Evolutionary conservation across 35 echinoderm and acorn worm genomes (phyloP).

Genomic region (Patiria miniata): DNA sequence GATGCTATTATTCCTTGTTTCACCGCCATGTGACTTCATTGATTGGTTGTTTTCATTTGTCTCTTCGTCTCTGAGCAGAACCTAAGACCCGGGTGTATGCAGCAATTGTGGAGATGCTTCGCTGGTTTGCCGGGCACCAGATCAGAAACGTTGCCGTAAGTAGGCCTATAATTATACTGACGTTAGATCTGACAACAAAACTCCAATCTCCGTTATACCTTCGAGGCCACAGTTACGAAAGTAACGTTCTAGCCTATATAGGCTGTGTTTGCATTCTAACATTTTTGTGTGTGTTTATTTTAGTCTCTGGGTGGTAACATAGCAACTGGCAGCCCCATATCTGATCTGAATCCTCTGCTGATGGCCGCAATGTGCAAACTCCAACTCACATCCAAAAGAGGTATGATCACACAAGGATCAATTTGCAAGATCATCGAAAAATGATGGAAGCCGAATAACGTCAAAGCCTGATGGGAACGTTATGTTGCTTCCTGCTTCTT

Average conservation of each 20-base stretch:
- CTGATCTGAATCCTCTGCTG: constrained; percentile 90
- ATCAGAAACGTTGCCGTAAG: constrained; percentile 80
- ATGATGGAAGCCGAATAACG: too few species aligned
- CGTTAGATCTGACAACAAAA: too few species aligned
- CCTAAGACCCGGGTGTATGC: constrained; percentile 44
- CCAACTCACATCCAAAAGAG: constrained; percentile 52
- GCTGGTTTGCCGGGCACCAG: constrained; percentile 66
- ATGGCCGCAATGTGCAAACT: constrained; percentile 78
- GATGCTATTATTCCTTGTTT: too few species aligned
- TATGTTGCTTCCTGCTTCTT: too few species aligned
- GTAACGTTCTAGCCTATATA: too few species aligned
- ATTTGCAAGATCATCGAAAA: too few species aligned
- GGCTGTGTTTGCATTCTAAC: background rate
- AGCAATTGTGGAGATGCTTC: constrained; percentile 73
- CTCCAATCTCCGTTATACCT: too few species aligned
- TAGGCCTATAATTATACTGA: background rate
- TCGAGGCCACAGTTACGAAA: too few species aligned
- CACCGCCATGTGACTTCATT: too few species aligned
- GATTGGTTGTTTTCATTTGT: too few species aligned
- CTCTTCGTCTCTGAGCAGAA: constrained; percentile 37
- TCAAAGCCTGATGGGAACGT: too few species aligned
- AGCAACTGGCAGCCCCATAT: constrained; percentile 91
- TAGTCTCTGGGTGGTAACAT: constrained; percentile 60
- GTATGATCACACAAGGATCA: background rate
- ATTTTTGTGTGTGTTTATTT: background rate